Evolutionary conservation across 2,113 vertebrate genomes (phyloP).

Genomic region (Atherinomorus stipes): DNA sequence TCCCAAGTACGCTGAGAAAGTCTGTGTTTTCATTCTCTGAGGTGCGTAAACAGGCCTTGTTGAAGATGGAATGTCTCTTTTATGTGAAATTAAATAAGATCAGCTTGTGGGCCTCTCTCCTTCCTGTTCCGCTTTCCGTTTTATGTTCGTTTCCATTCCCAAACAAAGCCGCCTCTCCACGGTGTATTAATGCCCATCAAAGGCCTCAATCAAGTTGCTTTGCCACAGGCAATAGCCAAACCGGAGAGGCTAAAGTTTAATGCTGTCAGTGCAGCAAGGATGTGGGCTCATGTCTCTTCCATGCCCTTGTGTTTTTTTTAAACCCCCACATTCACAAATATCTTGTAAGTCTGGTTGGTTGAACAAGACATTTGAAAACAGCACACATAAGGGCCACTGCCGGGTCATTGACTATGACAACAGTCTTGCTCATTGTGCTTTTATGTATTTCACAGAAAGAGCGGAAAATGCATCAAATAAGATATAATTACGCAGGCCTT

Average conservation of each 20-base stretch:
- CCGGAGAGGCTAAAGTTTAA: constrained; percentile 68
- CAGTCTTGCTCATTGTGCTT: constrained; percentile 70
- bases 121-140: constrained; percentile 74
- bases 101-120: constrained; percentile 63
- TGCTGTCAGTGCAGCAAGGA: constrained; percentile 61
- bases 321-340: constrained; percentile 62
- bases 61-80: constrained; percentile 67
- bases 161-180: constrained; percentile 76
- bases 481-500: constrained; percentile 71
- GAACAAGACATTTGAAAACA: constrained; percentile 44
- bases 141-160: constrained; percentile 66
- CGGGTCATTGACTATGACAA: constrained; percentile 68
- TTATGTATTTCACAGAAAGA: constrained; percentile 49
- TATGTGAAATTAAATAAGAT: constrained; percentile 78
- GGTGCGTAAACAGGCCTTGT: constrained; percentile 52
- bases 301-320: constrained; percentile 69
- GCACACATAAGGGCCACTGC: constrained; percentile 38
- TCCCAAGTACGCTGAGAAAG: constrained; percentile 6
- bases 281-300: constrained; percentile 67
- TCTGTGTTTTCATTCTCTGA: constrained; percentile 28
- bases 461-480: constrained; percentile 58
- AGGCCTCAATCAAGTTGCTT: constrained; percentile 73
- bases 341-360: constrained; percentile 47
- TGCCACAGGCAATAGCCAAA: constrained; percentile 74
- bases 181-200: constrained; percentile 78